Base-by-base conservation (phyloP, 2,113 vertebrate genomes). In the Prunella fulvescens region DNA sequence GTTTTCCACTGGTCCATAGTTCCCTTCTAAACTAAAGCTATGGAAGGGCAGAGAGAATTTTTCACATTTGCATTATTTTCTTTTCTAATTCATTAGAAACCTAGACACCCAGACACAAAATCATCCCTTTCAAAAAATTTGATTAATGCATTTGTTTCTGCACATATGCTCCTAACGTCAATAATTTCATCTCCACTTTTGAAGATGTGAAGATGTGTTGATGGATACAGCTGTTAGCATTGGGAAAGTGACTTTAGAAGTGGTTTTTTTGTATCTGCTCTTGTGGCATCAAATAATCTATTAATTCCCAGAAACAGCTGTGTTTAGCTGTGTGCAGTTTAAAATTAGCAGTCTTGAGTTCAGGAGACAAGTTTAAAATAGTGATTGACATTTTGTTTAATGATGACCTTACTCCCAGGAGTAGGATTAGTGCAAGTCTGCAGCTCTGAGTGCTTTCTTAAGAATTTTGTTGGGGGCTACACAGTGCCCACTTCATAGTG, bases 401-500 rank as follows among this genome's bases (percentile, higher is more conserved):
- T 37, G 37, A 65, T 35, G 29, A 40, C 19, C 7, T 60, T 45
- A 50, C 51, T 33, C 19, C 18, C 39, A 70, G 42, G 26, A 69
- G 40, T 8, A 19, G 31, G 13, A 50, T 81, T 53, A 37, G 22
- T 48, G 24, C 31, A 65, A 37, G 3, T 72, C 47, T 83, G 0
- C 0, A 1, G 10, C 22, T 69, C 3, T 45, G 23, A 40, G 44
- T 14, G n/a, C 26, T 76, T 80, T 72, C 22, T 57, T 6, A 8
- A 51, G 48, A 60, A 25, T 67, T 90, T 77, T 44, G 2, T n/a
- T 24, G 81, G 28, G 20, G 11, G 19, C 39, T 87, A 1, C 9
- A 40, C 11, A 3, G 22, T 31, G 47, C 20, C 50, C 13, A 7
- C 14, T 84, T n/a, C 4, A 20, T 10, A 9, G 12, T 0, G 1